Conservation (phyloP, 2,888 invertebrate genomes). For the Lydus trimaculatus region DNA sequence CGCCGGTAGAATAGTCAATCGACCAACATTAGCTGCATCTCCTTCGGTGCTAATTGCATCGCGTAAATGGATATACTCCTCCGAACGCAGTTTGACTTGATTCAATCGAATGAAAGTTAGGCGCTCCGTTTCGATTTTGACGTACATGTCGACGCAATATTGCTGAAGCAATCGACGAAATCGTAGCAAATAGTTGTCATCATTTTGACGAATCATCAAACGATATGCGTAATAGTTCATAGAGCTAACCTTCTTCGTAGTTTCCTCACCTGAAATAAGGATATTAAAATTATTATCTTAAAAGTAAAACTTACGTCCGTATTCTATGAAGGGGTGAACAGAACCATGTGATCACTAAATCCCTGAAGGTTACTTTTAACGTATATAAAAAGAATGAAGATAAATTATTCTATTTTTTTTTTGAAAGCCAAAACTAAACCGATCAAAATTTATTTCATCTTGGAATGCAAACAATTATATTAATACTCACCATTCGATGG, state of each 20-base stretch:
- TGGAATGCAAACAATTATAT: too few relatives aligned
- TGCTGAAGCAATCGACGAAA: constrained; percentile 50
- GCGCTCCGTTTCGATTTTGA: constrained; percentile 54
- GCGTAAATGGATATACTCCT: constrained; percentile 54
- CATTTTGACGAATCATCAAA: constrained; percentile 47
- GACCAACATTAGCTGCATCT: constrained; percentile 38
- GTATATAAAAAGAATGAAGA: too few relatives aligned
- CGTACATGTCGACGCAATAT: constrained; percentile 55
- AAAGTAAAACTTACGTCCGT: too few relatives aligned
- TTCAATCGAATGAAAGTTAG: constrained; percentile 48
- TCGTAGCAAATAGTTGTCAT: constrained; percentile 43
- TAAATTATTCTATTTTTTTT: too few relatives aligned
- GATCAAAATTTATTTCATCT: too few relatives aligned
- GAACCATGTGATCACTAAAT: too few relatives aligned
- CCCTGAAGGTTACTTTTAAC: too few relatives aligned
- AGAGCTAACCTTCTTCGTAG: too few relatives aligned
- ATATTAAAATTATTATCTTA: too few relatives aligned
- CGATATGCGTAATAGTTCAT: constrained; percentile 43
- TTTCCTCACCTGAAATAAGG: too few relatives aligned
- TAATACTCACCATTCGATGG: constrained; percentile 34
- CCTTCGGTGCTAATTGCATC: constrained; percentile 45
- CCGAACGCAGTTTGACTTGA: constrained; percentile 46
- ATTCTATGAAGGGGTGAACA: too few relatives aligned
- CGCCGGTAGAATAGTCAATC: constrained; percentile 43
- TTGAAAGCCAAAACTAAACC: too few relatives aligned